These are phyloP conservation scores for Fukomys damarensis DNA, from an alignment of 2,113 vertebrate species.

Conservation along the genomic window DNA sequence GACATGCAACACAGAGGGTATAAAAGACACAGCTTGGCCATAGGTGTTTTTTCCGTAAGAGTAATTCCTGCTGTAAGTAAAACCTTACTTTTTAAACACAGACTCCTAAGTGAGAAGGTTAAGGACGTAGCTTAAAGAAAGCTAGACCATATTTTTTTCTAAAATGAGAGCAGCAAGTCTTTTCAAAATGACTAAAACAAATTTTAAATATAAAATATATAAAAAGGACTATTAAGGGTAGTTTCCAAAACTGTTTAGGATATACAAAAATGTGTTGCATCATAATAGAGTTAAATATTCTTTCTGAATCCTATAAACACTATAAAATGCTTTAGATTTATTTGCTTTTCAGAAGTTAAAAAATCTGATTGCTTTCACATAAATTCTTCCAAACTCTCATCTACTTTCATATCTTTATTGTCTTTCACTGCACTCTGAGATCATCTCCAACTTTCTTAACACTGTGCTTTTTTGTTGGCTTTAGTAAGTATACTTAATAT, in stretches of 20 bases:
- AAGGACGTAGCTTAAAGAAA: slow-evolving; percentile 59
- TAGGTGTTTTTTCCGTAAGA: slow-evolving; percentile 76
- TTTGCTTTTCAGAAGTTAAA: slow-evolving; percentile 87
- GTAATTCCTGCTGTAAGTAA: slow-evolving; percentile 76
- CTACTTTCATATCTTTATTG: slow-evolving; percentile 80
- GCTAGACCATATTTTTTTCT: slow-evolving; percentile 41
- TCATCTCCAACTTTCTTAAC: slow-evolving; percentile 65
- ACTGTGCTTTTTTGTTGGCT: slow-evolving; percentile 86
- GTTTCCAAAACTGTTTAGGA: slow-evolving; percentile 74
- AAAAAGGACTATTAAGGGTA: slow-evolving; percentile 81
- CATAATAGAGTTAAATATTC: slow-evolving; percentile 83
- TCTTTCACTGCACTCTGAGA: slow-evolving; percentile 73
- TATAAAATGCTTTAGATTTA: slow-evolving; percentile 79
- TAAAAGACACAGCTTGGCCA: slow-evolving; percentile 75
- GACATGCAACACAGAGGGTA: slow-evolving; percentile 64
- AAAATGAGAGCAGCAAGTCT: slow-evolving; percentile 76
- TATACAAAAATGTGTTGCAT: slow-evolving; percentile 79
- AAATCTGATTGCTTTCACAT: slow-evolving; percentile 83
- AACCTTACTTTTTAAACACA: slow-evolving; percentile 52
- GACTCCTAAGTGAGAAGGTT: slow-evolving; percentile 48
- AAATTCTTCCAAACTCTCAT: slow-evolving; percentile 74
- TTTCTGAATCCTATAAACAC: slow-evolving; percentile 83
- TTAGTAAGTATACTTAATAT: slow-evolving; percentile 71
- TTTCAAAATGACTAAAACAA: slow-evolving; percentile 83
- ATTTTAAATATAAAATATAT: slow-evolving; percentile 86